Base-by-base conservation (phyloP, 2,113 vertebrate species). In the Aldabrachelys gigantea region DNA sequence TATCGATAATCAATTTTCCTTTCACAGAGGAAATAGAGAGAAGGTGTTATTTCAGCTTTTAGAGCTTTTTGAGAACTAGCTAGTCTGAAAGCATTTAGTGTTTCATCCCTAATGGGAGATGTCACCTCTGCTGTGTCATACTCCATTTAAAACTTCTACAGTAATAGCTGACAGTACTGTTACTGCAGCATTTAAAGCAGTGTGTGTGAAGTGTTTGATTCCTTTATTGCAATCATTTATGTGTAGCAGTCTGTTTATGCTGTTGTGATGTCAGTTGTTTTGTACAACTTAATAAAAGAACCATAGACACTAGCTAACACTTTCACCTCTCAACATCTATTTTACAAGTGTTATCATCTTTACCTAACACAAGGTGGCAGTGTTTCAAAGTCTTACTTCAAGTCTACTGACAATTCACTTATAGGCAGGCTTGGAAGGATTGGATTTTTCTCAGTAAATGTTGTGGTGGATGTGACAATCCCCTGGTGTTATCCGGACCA, bases 281-380 rank as follows among this genome's bases (percentile, higher is more conserved):
- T 27, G 1, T 44, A 11, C 44, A 27, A 27, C 2, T 27, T 49
- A 8, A 75, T 69, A 75, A 1, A 29, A 83, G 16, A 27, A 31
- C 4, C 27, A 54, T 5, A 59, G 13, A 17, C 41, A 29, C 47
- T 35, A 79, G 14, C 21, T 50, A 69, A 72, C 44, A 69, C 31
- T 87, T 87, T 92, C 25, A 21, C 25, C 54, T 47, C 22, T 19
- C 1, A 75, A 57, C 90, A 94, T 19, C 44, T 29, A 10, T 93
- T 75, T 38, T 24, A 44, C 9, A 41, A 2, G 0, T 76, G 92
- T 35, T n/a, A 44, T 96, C 27, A 22, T 89, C 80, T 92, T 1
- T 1, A 1, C 13, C 25, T 59, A 84, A 96, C 98, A 97, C 98
- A 80, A 85, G 1, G 93, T 97, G 98, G 97, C 97, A 97, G 54